A percentile compares a stretch with the other conserved stretches of the same genome.
Evolutionary conservation across 1,140 invertebrate species (phyloP).

Genomic region (Drosophila sproati): DNA sequence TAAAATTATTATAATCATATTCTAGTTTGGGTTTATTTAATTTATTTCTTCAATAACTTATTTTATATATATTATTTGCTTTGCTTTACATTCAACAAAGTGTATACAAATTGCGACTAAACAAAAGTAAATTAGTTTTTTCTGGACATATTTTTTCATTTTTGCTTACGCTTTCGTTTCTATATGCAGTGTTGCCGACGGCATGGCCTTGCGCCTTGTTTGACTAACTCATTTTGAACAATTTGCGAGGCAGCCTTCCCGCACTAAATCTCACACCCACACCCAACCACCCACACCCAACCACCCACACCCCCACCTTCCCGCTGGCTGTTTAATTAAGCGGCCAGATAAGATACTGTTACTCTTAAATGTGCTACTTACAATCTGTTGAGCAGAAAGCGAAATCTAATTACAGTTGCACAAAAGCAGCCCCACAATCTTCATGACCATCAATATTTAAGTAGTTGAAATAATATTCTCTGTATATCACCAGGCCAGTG

Average conservation of each 20-base stretch:
- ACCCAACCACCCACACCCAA: neutral
- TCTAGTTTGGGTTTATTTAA: too few relatives aligned
- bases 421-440: constrained; percentile 36
- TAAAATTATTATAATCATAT: too few relatives aligned
- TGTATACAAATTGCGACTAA: too few relatives aligned
- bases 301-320: neutral
- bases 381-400: constrained; percentile 62
- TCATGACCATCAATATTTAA: constrained; percentile 42
- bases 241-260: constrained; percentile 47
- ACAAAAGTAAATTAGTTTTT: neutral
- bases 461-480: constrained; percentile 27
- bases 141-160: constrained; percentile 24
- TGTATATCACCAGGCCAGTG: neutral
- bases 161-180: constrained; percentile 57
- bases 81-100: too few relatives aligned
- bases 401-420: constrained; percentile 63
- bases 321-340: constrained; percentile 64
- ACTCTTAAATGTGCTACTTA: constrained; percentile 57
- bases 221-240: constrained; percentile 80
- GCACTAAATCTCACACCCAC: neutral
- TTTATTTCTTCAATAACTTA: too few relatives aligned
- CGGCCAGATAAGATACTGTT: constrained; percentile 68
- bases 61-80: too few relatives aligned
- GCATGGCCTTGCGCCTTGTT: constrained; percentile 72
- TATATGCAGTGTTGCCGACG: constrained; percentile 55